These are phyloP conservation scores for Arrhamphus sclerolepis DNA, from an alignment of 2,797 vertebrate genomes.

Conservation along the genomic window DNA sequence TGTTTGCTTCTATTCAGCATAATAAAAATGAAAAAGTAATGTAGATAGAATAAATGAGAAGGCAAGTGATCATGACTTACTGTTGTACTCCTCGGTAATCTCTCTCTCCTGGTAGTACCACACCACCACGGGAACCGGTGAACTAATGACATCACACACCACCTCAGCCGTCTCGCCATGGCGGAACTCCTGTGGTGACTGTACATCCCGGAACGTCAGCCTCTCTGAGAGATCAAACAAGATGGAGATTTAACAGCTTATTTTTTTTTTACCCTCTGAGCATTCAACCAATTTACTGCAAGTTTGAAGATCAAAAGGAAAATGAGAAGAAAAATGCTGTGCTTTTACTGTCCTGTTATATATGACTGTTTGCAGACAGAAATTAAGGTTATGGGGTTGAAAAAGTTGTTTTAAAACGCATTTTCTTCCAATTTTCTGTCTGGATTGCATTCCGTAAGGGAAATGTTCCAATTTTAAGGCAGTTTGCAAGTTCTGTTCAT, in stretches of 20 bases:
- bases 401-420: constrained; percentile 12
- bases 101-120: constrained; percentile 95
- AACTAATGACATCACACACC: constrained; percentile 92
- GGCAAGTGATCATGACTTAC: constrained; percentile 79
- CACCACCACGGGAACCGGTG: constrained; percentile 91
- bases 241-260: constrained; percentile 17
- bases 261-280: neutral
- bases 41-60: too few species aligned
- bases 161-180: constrained; percentile 94
- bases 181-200: constrained; percentile 94
- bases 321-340: constrained; percentile 12
- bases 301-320: constrained; percentile 48
- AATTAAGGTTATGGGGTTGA: neutral
- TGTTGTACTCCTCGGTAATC: constrained; percentile 88
- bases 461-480: constrained; percentile 1
- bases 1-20: too few species aligned
- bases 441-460: neutral
- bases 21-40: too few species aligned
- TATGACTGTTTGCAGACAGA: neutral
- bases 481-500: constrained; percentile 5
- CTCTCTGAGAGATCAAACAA: constrained; percentile 85
- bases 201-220: constrained; percentile 90
- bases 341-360: neutral
- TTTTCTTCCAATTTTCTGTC: constrained; percentile 22
- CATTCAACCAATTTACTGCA: constrained; percentile 21